Evolutionary conservation across 23 tunicate genomes (phyloP), one percentile per base, ranked within the genome.

Genomic region (Botrylloides violaceus): DNA sequence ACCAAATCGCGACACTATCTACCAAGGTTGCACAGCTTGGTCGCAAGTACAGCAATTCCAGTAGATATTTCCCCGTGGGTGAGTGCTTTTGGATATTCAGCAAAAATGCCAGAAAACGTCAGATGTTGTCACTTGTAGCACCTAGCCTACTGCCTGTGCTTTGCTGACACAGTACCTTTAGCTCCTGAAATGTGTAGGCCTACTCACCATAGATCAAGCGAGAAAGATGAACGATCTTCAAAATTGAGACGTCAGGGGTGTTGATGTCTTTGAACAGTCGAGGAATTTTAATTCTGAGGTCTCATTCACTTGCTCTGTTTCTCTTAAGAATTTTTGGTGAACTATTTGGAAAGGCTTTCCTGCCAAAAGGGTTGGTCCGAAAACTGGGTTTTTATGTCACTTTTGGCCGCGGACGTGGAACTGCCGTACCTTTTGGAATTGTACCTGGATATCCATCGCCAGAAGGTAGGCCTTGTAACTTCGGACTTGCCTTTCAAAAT

Each of bases 1-100:
- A 70, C 34, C 48, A 29, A 64, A 26, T 66, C 3, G 76, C 76
- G 24, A 30, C 65, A 29, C 64, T 88, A 21, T 59, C 68, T 34
- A 35, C 35, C 49, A 88, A 88, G 65, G 4, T 88, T 6, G 29
- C 74, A n/a, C 80, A 77, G 53, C 77, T 88, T 18, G 76, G 88
- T 26, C 66, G 57, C 33, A 64, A 77, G 12, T 88, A 88, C 55
- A 57, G 47, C 12, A 50, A 77, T 3, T 32, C 87, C 3, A 78
- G 43, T 19, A 78, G 87, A 36, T 88, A 88, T 53, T 88, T 88
- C 66, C 96, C 96, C 47, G 59, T 88, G 18, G 96, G 96, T 81
- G 59, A 77, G 88, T 32, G 31, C 0, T 7, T 1, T 21, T n/a
- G n/a, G n/a, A n/a, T n/a, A n/a, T n/a, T n/a, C n/a, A n/a, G n/a